Percentiles rank a stretch among this genome's conserved stretches.
These are phyloP conservation scores for Notospermus geniculatus DNA, from an alignment of 1,140 invertebrate genomes.

Conservation along the genomic window DNA sequence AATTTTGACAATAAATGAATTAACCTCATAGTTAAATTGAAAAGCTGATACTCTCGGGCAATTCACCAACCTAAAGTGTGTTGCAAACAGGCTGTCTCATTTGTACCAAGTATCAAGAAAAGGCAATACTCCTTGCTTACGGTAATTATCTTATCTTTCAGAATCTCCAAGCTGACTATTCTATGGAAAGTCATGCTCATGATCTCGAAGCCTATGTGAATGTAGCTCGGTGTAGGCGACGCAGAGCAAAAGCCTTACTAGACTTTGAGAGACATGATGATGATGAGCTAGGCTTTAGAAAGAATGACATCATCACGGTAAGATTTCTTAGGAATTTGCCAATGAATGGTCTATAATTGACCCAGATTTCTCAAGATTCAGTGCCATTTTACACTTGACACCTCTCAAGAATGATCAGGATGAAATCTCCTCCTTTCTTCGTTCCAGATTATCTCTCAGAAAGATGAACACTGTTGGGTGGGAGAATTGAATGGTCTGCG, in stretches of 20 bases:
- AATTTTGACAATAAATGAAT: too few species aligned
- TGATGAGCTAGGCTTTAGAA: slow-evolving; percentile 96
- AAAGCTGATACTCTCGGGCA: too few species aligned
- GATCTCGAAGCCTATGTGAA: slow-evolving; percentile 94
- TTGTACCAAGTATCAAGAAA: too few species aligned
- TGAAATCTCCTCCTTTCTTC: slow-evolving; percentile 11
- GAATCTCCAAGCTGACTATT: slow-evolving; percentile 85
- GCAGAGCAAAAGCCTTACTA: slow-evolving; percentile 90
- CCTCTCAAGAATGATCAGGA: too few species aligned
- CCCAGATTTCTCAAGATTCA: too few species aligned
- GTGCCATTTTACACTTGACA: too few species aligned
- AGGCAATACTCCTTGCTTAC: background rate
- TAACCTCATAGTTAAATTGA: too few species aligned
- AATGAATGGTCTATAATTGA: too few species aligned
- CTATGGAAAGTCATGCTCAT: slow-evolving; percentile 88
- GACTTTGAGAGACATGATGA: slow-evolving; percentile 98
- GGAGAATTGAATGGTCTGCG: slow-evolving; percentile 95
- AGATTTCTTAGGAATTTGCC: too few species aligned
- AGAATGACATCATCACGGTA: slow-evolving; percentile 94
- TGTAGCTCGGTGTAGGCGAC: slow-evolving; percentile 72
- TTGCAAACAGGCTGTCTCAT: too few species aligned
- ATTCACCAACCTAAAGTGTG: too few species aligned
- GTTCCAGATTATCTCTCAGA: slow-evolving; percentile 82
- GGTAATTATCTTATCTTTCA: slow-evolving; percentile 31
- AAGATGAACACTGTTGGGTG: slow-evolving; percentile 99